These are phyloP conservation scores for Drosophila miranda DNA, from an alignment of 1,140 invertebrate genomes.

Conservation along the genomic window DNA sequence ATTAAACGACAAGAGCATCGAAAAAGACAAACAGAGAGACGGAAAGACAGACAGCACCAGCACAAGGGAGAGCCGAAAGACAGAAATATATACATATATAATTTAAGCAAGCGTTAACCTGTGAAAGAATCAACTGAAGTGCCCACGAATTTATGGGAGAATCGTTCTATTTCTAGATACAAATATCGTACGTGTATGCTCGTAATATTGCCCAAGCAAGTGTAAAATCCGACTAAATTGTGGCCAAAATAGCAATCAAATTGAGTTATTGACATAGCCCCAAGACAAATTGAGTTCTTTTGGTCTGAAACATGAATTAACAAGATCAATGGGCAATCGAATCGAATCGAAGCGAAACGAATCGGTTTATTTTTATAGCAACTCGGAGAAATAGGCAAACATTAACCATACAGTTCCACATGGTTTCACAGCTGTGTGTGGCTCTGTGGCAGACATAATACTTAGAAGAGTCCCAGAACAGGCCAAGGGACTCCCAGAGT, in stretches of 20 bases:
- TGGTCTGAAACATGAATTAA: slow-evolving; percentile 24
- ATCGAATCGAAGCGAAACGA: not conserved
- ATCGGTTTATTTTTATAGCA: slow-evolving; percentile 13
- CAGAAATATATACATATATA: slow-evolving; percentile 14
- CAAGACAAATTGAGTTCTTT: not conserved
- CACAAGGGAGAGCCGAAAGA: slow-evolving; percentile 1
- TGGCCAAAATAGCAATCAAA: slow-evolving; percentile 23
- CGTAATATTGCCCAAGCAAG: slow-evolving; percentile 29
- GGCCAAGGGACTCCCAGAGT: no score
- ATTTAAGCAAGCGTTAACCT: slow-evolving; percentile 63
- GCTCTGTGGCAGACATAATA: no score
- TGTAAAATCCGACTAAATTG: slow-evolving; percentile 22
- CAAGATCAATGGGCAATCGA: slow-evolving; percentile 1
- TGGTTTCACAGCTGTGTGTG: not conserved
- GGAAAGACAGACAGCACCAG: slow-evolving; percentile 5
- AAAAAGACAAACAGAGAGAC: no score
- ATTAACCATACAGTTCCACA: not conserved
- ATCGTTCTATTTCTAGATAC: slow-evolving; percentile 18
- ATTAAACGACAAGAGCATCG: slow-evolving; percentile 37
- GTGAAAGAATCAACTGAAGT: slow-evolving; percentile 43
- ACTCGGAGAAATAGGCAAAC: not conserved
- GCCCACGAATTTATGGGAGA: slow-evolving; percentile 44
- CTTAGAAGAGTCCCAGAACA: no score
- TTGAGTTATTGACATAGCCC: slow-evolving; percentile 34
- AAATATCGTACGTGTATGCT: not conserved